phyloP scores from a whole-genome alignment of 92 coral and sea anemone genomes.

The Porites lobata region DNA sequence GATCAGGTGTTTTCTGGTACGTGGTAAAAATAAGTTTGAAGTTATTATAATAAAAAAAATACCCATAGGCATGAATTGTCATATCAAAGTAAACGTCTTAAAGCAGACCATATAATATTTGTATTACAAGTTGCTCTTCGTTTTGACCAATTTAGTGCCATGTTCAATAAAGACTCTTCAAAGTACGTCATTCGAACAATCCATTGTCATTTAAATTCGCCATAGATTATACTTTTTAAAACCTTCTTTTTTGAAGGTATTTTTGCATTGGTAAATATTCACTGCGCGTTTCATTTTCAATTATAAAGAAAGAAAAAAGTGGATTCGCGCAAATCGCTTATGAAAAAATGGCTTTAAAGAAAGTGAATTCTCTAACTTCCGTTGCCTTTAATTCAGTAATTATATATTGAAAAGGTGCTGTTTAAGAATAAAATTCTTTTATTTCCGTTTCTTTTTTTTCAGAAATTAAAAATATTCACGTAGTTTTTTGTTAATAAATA shows the following conservation, averaged over 20 bases:
- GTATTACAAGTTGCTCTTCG: background rate
- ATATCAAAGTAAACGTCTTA: background rate
- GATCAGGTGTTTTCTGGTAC: background rate
- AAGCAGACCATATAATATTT: no score
- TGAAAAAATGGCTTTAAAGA: background rate
- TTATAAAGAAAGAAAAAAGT: background rate
- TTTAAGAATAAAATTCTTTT: background rate
- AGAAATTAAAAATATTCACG: background rate
- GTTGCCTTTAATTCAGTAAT: background rate
- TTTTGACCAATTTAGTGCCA: background rate
- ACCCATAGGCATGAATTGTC: background rate
- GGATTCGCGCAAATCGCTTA: background rate
- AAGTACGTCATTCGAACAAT: constrained; percentile 14
- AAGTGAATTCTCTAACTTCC: background rate
- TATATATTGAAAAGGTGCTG: background rate
- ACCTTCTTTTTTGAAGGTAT: background rate
- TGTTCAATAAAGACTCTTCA: constrained; percentile 8
- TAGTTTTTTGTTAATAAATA: background rate
- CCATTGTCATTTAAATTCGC: constrained; percentile 30
- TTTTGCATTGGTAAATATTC: background rate
- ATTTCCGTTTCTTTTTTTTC: background rate
- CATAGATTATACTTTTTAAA: background rate
- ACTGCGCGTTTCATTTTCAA: constrained; percentile 15
- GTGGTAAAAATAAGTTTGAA: background rate
- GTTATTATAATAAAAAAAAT: background rate